These are phyloP conservation scores for Eupithecia dodoneata DNA, from an alignment of 2,888 invertebrate genomes.

Conservation along the genomic window DNA sequence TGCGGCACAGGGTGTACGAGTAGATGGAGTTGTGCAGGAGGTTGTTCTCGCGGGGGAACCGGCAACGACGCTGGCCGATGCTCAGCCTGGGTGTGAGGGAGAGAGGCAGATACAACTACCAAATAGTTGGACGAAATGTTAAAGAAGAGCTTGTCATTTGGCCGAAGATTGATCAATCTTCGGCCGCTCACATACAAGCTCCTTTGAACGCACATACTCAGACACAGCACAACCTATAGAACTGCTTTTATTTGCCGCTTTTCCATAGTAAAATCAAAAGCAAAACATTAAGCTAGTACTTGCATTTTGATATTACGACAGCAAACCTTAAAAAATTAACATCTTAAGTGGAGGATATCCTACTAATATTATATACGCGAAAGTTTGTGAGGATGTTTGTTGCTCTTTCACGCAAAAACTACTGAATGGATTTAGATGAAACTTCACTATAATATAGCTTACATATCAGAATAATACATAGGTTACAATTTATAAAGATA, in stretches of 20 bases:
- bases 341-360: no score
- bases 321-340: not conserved
- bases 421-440: no score
- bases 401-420: no score
- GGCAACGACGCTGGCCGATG: slow-evolving; percentile 87
- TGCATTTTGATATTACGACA: not conserved
- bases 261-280: not conserved
- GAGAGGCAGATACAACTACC: not conserved
- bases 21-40: slow-evolving; percentile 87
- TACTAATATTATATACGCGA: no score
- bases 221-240: no score
- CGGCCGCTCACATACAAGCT: no score
- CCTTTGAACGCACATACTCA: not conserved
- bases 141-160: not conserved
- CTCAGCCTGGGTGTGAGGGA: slow-evolving; percentile 70
- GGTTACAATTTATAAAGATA: no score
- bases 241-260: not conserved
- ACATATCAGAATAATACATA: no score
- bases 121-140: no score
- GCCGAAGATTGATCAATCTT: no score
- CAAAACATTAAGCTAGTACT: not conserved
- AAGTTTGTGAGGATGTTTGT: no score
- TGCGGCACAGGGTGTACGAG: slow-evolving; percentile 87
- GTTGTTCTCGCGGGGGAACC: slow-evolving; percentile 86
- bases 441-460: no score